A percentile compares a stretch with the other conserved stretches of the same genome.
Conservation (phyloP, 1,140 invertebrate genomes). For the Hetaerina americana region DNA sequence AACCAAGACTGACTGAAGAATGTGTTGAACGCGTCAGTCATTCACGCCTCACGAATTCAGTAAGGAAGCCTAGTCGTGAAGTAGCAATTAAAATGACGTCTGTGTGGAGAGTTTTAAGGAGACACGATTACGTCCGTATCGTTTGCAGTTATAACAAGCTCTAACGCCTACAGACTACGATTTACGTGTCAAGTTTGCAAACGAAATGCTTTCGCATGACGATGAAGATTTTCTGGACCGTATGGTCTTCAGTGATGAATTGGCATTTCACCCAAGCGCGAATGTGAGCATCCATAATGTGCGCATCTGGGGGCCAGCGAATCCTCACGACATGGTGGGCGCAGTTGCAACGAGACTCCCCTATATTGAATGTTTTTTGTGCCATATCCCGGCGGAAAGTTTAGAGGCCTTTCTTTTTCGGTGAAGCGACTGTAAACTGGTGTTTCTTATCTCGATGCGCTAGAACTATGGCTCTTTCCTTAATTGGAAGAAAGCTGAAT, state of each 20-base stretch:
- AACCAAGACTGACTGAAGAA: not conserved
- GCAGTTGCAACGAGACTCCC: conserved; percentile 2
- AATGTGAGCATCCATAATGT: conserved; percentile 11
- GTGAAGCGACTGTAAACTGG: conserved; percentile 7
- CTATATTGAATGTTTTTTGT: conserved; percentile 7
- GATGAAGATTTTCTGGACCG: conserved; percentile 7
- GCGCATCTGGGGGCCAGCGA: conserved; percentile 9
- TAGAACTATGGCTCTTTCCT: no score
- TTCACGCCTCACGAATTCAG: not conserved
- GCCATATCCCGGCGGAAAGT: conserved; percentile 6
- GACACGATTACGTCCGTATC: not conserved
- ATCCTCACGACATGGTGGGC: not conserved
- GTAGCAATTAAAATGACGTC: not conserved
- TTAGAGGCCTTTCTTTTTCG: conserved; percentile 7
- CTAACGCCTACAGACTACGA: not conserved
- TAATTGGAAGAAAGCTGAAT: no score
- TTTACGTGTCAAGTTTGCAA: not conserved
- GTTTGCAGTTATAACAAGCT: not conserved
- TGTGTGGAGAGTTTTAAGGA: not conserved
- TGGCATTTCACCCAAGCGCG: conserved; percentile 2
- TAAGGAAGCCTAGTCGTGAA: not conserved
- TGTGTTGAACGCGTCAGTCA: not conserved
- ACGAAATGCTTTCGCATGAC: not conserved
- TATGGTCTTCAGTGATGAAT: conserved; percentile 10
- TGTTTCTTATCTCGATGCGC: not conserved